Base-by-base conservation (phyloP, 2,797 vertebrate species). In the Pachyuromys duprasi region DNA sequence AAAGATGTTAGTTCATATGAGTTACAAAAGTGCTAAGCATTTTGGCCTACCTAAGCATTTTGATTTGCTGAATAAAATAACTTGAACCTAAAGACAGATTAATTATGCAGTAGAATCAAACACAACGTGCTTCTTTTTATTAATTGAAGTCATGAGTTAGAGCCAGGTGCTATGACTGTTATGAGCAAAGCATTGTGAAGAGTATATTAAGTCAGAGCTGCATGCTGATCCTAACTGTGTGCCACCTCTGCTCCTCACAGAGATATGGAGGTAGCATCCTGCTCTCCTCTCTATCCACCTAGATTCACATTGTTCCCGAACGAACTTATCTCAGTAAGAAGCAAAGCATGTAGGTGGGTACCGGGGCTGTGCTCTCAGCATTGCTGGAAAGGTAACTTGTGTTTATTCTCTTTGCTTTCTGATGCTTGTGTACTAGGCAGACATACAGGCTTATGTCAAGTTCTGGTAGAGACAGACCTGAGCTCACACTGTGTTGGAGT, bases 41-140 rank as follows among this genome's bases (percentile, higher is more conserved):
- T 31, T 75, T 83, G 26, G 57, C 36, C 57, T 6, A 55, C 14
- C 36, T 65, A 26, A 0, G 33, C 9, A 76, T 80, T 65, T 70
- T 22, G 65, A 87, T 60, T 88, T 11, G 9, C 55, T 74, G 76
- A 86, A 94, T 62, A 65, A n/a, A 86, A 79, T 22, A 60, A n/a
- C 53, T 75, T 60, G 65, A 91, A 63, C 81, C 55, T 60, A 94
- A 84, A 65, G 65, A 62, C 3, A 5, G 31, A 65, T 79, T 95
- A 4, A 12, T 81, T 24, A 20, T 45, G 2, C 22, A 49, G 53
- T 20, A 60, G 33, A 31, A 88, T 53, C 22, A 82, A 63, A 63
- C 14, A 2, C n/a, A 86, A 65, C 36, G 55, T 9, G 4, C 31
- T 53, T n/a, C 26, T 65, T 45, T 18, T 75, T 93, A 55, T 86